phyloP scores from a whole-genome alignment of 2,797 vertebrate species.

The Furcifer pardalis region DNA sequence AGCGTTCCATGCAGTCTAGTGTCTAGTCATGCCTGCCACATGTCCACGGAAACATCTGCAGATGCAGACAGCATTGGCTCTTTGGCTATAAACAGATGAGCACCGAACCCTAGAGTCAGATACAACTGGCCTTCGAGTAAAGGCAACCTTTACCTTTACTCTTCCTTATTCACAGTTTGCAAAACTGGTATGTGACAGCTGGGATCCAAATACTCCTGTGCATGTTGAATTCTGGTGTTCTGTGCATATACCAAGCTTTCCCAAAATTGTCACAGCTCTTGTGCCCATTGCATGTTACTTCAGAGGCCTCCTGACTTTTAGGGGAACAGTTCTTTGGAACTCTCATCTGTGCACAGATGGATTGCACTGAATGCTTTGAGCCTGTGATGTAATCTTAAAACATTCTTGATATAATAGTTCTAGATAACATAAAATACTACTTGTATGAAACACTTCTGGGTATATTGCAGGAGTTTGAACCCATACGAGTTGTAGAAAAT shows the following conservation, averaged over 20 bases:
- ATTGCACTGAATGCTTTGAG: background rate
- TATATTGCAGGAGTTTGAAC: conserved; percentile 26
- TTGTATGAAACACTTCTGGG: conserved; percentile 15
- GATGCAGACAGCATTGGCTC: no score
- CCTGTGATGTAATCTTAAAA: background rate
- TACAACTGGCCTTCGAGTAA: no score
- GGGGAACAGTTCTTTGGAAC: background rate
- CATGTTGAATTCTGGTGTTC: background rate
- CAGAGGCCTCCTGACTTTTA: background rate
- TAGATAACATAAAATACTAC: background rate
- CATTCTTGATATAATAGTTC: background rate
- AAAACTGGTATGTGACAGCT: background rate
- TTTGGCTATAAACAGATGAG: no score
- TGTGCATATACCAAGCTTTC: background rate
- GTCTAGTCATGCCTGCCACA: no score
- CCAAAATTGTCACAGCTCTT: background rate
- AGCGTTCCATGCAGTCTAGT: no score
- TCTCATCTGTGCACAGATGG: background rate
- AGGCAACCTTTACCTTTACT: no score
- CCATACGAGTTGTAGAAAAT: conserved; percentile 44
- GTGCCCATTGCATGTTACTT: background rate
- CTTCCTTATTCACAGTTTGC: background rate
- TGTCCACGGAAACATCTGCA: no score
- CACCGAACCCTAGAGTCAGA: no score
- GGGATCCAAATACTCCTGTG: background rate